Evolutionary conservation across 2,113 vertebrate genomes (phyloP).

Genomic region (Ceyx cyanopectus): DNA sequence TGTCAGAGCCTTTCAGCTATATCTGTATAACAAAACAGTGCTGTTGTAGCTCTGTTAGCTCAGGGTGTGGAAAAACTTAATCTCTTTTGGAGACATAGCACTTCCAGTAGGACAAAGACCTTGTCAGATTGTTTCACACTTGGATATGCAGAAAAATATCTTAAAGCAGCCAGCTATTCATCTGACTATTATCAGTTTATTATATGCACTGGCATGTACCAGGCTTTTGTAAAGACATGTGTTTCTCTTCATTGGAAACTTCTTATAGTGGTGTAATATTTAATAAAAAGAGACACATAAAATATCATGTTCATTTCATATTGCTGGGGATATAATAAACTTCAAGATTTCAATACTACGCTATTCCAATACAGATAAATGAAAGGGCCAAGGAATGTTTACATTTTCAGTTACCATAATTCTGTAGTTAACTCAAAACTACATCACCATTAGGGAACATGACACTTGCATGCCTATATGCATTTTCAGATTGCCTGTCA

Average conservation of each 20-base stretch:
- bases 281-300: neutral
- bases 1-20: neutral
- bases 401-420: neutral
- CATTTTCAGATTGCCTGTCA: neutral
- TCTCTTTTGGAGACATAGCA: neutral
- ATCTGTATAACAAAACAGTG: neutral
- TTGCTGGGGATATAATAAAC: neutral
- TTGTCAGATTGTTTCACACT: neutral
- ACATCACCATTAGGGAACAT: neutral
- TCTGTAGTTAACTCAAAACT: neutral
- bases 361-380: neutral
- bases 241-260: neutral
- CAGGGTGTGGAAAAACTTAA: neutral
- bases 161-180: neutral
- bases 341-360: neutral
- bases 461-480: neutral
- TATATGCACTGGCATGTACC: neutral
- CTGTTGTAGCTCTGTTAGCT: neutral
- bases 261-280: neutral
- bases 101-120: neutral
- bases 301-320: neutral
- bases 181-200: neutral
- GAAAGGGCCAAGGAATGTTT: neutral
- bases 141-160: neutral
- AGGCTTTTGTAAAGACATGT: neutral